phyloP scores from a whole-genome alignment of 2,888 invertebrate species.

The Gibbula magus region DNA sequence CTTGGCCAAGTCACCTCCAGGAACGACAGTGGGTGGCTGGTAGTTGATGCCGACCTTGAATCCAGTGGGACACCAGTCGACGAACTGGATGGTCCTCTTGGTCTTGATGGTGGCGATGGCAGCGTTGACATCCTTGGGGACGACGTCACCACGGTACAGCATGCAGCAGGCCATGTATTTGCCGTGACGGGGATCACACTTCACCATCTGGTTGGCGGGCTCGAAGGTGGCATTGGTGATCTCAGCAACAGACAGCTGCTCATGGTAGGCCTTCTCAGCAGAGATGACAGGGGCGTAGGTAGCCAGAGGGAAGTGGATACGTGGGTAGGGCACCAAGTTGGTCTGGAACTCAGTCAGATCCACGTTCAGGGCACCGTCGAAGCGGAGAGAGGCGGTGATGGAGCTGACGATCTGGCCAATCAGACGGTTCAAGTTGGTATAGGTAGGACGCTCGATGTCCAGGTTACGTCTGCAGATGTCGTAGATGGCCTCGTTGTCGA shows the following conservation, averaged over 20 bases:
- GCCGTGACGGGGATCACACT: slow-evolving; percentile 78
- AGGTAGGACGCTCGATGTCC: slow-evolving; percentile 89
- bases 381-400: slow-evolving; percentile 76
- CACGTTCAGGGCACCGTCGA: slow-evolving; percentile 78
- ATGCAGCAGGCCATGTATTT: slow-evolving; percentile 94
- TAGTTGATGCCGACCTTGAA: too few relatives aligned
- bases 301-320: slow-evolving; percentile 89
- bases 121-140: slow-evolving; percentile 73
- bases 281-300: slow-evolving; percentile 79
- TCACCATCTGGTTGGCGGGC: slow-evolving; percentile 92
- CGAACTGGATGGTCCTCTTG: too few relatives aligned
- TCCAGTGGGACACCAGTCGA: too few relatives aligned
- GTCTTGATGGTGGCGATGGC: too few relatives aligned
- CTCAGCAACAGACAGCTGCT: slow-evolving; percentile 79
- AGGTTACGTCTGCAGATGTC: slow-evolving; percentile 89
- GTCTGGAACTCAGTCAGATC: slow-evolving; percentile 77
- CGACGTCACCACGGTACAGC: slow-evolving; percentile 82
- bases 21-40: too few relatives aligned
- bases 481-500: slow-evolving; percentile 92
- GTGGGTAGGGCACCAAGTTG: slow-evolving; percentile 73
- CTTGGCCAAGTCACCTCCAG: too few relatives aligned
- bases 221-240: slow-evolving; percentile 83
- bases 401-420: slow-evolving; percentile 87
- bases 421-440: slow-evolving; percentile 92
- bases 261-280: slow-evolving; percentile 82